Base-by-base conservation (phyloP, 2,797 vertebrate species). In the Alectoris magna region DNA sequence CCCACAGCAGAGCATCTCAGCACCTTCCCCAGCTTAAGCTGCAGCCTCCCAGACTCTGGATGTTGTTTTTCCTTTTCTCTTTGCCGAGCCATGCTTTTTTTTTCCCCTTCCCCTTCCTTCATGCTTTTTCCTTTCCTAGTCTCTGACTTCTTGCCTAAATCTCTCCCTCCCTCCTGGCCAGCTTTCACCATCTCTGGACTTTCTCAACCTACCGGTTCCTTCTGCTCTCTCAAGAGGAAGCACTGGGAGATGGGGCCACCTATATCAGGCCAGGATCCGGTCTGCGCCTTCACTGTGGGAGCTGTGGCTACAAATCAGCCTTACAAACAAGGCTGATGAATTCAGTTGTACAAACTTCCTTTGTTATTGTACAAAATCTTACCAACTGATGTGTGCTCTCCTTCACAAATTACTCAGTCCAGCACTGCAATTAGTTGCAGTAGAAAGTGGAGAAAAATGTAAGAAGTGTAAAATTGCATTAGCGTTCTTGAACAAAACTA, bases 1-100 rank as follows among this genome's bases (percentile, higher is more conserved):
- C 62, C 27, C 49, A 62, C 68, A 14, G 0, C 5, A 4, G 24
- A 48, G 0, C 0, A 2, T 79, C 34, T 38, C 39, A 72, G 41
- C 0, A 0, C 51, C 59, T 44, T 11, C 39, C 19, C 13, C 56
- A 59, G 49, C 15, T 56, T 10, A 36, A 72, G 48, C 6, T 71
- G 39, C n/a, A 24, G 4, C 18, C 34, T 87, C 72, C 31, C 21
- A 59, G 8, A 11, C 29, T 70, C 62, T 68, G 68, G 8, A 21
- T 51, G 8, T 22, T 62, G 15, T 1, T 10, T 38, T 38, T 74
- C 63, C 19, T 60, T 72, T 39, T 53, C 2, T 16, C 86, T 88
- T 58, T 73, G 19, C 66, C 73, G 24, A 67, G 8, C 19, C 62
- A 6, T 29, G 6, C 19, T 67, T 46, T 16, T 46, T 16, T 27